Conservation (phyloP, 2,797 vertebrate species). For the Vespertilio murinus region DNA sequence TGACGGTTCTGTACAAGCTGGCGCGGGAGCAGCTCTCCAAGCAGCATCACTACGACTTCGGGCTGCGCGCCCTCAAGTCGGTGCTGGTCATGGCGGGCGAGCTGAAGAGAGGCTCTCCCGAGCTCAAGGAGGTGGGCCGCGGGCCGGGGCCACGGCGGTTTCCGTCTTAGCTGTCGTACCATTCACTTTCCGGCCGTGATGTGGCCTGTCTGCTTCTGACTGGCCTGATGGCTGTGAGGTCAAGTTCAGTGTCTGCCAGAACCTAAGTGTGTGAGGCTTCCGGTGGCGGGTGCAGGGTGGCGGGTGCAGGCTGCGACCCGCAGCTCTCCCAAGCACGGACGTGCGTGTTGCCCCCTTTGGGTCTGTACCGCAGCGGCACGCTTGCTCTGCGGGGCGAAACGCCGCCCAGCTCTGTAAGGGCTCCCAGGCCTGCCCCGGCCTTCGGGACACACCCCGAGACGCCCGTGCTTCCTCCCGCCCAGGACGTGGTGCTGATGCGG, state of each 20-base stretch:
- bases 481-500: slow-evolving; percentile 98
- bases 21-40: slow-evolving; percentile 96
- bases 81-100: slow-evolving; percentile 98
- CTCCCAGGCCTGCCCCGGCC: fast-evolving
- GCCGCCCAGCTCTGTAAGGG: fast-evolving
- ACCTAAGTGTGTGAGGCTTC: too few species aligned
- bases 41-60: slow-evolving; percentile 98
- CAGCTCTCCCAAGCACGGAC: fast-evolving
- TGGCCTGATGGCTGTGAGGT: neutral
- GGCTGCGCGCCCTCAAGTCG: slow-evolving; percentile 96
- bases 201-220: neutral
- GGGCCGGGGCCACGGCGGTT: too few species aligned
- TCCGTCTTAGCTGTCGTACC: neutral
- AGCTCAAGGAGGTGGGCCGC: slow-evolving; percentile 92
- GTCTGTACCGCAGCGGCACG: too few species aligned
- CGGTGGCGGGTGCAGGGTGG: too few species aligned
- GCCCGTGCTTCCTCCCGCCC: neutral
- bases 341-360: neutral
- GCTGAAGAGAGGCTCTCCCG: slow-evolving; percentile 93
- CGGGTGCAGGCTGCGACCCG: too few species aligned
- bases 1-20: slow-evolving; percentile 97
- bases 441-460: neutral
- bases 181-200: neutral
- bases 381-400: too few species aligned
- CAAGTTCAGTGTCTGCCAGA: neutral